These are phyloP conservation scores for Mus musculus DNA, from an alignment of 2,113 vertebrate species.

Conservation along the genomic window DNA sequence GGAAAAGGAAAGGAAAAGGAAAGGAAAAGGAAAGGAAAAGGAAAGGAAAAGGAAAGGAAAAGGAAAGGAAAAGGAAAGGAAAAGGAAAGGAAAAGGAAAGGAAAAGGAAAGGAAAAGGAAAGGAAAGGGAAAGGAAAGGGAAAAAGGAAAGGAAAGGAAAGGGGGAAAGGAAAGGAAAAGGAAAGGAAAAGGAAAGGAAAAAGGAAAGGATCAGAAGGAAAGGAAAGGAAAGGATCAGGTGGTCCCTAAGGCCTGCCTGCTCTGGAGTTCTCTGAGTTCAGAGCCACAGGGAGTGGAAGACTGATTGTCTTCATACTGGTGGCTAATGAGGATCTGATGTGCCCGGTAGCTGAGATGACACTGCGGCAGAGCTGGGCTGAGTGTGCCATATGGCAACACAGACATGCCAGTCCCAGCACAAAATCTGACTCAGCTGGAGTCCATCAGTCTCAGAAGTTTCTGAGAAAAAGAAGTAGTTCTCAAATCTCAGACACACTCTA, in stretches of 20 bases:
- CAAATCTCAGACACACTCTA: neutral
- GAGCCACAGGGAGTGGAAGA: neutral
- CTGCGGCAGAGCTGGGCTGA: neutral
- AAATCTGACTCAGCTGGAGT: neutral
- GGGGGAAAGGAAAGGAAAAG: no score
- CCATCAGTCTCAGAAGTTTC: neutral
- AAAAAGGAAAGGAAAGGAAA: no score
- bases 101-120: no score
- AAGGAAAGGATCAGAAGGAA: no score
- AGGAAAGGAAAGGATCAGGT: neutral
- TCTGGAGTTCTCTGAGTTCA: slow-evolving; percentile 50
- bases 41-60: no score
- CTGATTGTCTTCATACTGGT: neutral
- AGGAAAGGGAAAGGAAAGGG: neutral
- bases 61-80: no score
- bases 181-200: no score
- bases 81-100: no score
- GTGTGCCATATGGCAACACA: neutral
- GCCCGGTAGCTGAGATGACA: neutral
- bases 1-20: no score
- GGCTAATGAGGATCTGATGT: neutral
- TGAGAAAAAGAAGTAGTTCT: neutral
- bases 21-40: no score
- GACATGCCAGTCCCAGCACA: neutral
- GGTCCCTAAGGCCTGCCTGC: neutral